Base-by-base conservation (phyloP, 2,888 invertebrate species). In the Heliconius aoede region DNA sequence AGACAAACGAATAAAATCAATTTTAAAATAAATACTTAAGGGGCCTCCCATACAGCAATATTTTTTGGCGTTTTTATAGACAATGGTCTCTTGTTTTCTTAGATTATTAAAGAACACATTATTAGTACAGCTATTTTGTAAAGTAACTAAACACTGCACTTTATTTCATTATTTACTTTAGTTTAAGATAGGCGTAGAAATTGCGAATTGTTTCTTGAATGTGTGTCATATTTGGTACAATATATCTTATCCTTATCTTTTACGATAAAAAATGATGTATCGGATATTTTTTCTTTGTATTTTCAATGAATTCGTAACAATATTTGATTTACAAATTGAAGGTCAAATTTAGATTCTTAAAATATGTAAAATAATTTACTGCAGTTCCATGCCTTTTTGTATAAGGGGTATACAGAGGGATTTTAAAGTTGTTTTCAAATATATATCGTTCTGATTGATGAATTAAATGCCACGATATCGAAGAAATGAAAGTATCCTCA, bases 201-300 rank as follows among this genome's bases (percentile, higher is more conserved):
- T 72, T 26, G 72, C 60, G 36, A 72, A 75, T 64, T 36, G 55
- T 76, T 74, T 65, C 71, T 36, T n/a, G 67, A 77, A 77, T 73
- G 75, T 77, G 46, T 79, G 68, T 76, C 78, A 62, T 64, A 75
- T 77, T 75, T 73, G 69, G 60, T 40, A n/a, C 15, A 71, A 60
- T 51, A 3, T 77, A 79, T 79, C 75, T 77, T 79, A 75, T 79
- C 75, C 36, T 32, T 51, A 73, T 65, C 65, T 21, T 69, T 62
- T 13, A 73, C 11, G 77, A 79, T 75, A 79, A 77, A 55, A 76
- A 76, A 72, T 61, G 72, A 73, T 76, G 36, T 78, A 69, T 76
- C 65, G 68, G 60, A 72, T 65, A 65, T 65, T 65, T 65, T 15
- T 24, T 36, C 24, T 8, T 36, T 40, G 24, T 40, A 8, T 40